Percentiles rank a stretch among this genome's conserved stretches.
These are phyloP conservation scores for Apteryx mantelli DNA, from an alignment of 2,113 vertebrate species.

Conservation along the genomic window DNA sequence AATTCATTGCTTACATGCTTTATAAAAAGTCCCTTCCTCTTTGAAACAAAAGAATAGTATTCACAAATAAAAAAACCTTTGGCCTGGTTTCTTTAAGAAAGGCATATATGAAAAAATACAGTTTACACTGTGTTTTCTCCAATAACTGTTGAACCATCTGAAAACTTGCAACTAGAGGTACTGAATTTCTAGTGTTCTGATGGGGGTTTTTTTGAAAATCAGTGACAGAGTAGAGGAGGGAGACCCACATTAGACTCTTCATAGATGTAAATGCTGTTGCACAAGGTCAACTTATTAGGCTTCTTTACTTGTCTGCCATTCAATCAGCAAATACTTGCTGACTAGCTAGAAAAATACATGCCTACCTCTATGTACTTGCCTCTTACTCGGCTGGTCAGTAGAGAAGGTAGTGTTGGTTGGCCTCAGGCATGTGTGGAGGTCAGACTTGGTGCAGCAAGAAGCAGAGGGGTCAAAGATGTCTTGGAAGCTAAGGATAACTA, in stretches of 20 bases:
- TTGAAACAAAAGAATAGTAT: background rate
- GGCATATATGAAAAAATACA: fast-evolving
- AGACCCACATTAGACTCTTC: background rate
- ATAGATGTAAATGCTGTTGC: background rate
- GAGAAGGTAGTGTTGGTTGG: background rate
- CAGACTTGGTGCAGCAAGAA: background rate
- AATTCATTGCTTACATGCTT: background rate
- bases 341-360: background rate
- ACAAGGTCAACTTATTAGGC: background rate
- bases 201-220: background rate
- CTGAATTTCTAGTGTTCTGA: background rate
- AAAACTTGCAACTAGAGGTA: background rate
- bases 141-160: background rate
- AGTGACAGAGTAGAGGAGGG: background rate
- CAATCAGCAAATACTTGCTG: background rate
- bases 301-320: background rate
- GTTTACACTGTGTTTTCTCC: background rate
- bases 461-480: background rate
- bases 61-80: background rate
- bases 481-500: background rate
- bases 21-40: background rate
- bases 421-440: background rate
- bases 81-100: background rate
- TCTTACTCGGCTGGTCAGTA: background rate
- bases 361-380: background rate